Base-by-base conservation (phyloP, 2,888 invertebrate species). In the Ectobius pallidus region DNA sequence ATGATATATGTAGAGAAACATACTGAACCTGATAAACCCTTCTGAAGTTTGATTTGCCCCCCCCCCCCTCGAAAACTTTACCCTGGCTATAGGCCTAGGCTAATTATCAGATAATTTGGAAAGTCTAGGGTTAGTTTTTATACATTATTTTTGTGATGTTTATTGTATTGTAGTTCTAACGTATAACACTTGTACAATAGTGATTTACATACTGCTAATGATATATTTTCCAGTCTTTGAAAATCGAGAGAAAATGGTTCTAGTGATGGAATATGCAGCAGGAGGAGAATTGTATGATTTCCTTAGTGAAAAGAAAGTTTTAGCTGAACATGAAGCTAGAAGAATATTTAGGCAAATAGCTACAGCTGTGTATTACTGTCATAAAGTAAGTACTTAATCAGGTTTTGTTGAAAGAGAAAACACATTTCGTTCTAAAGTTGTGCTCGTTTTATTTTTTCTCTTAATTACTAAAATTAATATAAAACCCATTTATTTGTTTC, bases 221-320 rank as follows among this genome's bases (percentile, higher is more conserved):
- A n/a, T n/a, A n/a, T n/a, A n/a, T 76, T 77, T 87, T 88, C 77
- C 86, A 96, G 99, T 99, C 79, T 99, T 99, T 87, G 99, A 99
- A 87, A 99, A 99, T 86, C 92, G 95, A 81, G 99, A 99, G 85
- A 97, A 98, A 87, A 99, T 99, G 91, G 97, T 99, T 78, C 88
- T 99, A 77, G 98, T 99, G 39, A 98, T 99, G 98, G 99, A 99
- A 85, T 99, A 97, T 84, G 99, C 99, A 77, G 94, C 95, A 74
- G 99, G 99, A 73, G 99, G 99, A 74, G 99, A 99, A 85, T 87
- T 99, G 34, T 99, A 99, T 83, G 99, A 98, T 85, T 98, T 96
- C 85, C 89, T 98, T 78, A 95, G 95, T 81, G 94, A 95, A 82
- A 88, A 93, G 78, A 96, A 96, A 86, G 94, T 96, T 78, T 87